Conservation (phyloP, 30 jellyfish, hydroid and myxozoan genomes). For the Morbakka virulenta region DNA sequence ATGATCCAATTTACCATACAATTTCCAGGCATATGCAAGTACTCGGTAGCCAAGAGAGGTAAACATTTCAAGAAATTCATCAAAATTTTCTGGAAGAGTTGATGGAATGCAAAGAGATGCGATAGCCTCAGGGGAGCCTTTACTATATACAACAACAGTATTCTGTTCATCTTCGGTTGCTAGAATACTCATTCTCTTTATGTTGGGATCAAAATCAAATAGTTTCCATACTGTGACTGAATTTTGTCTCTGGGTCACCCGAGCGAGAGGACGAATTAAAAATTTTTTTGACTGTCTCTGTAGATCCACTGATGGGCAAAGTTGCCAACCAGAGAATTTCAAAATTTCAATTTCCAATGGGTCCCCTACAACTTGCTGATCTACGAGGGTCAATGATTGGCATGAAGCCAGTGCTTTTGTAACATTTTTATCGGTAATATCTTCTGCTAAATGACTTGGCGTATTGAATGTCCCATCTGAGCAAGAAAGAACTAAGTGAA, state of each 20-base stretch:
- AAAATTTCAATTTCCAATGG: constrained; percentile 27
- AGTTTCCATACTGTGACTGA: neutral
- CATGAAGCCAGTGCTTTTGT: constrained; percentile 35
- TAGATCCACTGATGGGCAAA: neutral
- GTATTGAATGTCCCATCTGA: neutral
- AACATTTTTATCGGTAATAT: too few relatives aligned
- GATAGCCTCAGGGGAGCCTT: constrained; percentile 53
- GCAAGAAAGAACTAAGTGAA: neutral
- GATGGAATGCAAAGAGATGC: neutral
- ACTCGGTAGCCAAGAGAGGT: constrained; percentile 39
- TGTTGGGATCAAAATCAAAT: constrained; percentile 33
- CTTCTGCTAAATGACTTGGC: neutral
- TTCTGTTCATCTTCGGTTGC: neutral
- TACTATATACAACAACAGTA: constrained; percentile 4
- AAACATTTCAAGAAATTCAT: neutral
- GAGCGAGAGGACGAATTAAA: neutral
- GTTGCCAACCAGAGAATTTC: constrained; percentile 14
- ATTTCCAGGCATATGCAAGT: constrained; percentile 35
- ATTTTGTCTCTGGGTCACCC: neutral
- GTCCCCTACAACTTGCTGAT: constrained; percentile 20
- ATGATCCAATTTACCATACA: neutral
- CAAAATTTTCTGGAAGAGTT: constrained; percentile 7
- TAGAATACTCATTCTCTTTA: constrained; percentile 39
- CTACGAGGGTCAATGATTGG: constrained; percentile 10
- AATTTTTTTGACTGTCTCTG: neutral